phyloP scores from a whole-genome alignment of 1,140 invertebrate genomes.

The Ceratoteleas bidentatus region DNA sequence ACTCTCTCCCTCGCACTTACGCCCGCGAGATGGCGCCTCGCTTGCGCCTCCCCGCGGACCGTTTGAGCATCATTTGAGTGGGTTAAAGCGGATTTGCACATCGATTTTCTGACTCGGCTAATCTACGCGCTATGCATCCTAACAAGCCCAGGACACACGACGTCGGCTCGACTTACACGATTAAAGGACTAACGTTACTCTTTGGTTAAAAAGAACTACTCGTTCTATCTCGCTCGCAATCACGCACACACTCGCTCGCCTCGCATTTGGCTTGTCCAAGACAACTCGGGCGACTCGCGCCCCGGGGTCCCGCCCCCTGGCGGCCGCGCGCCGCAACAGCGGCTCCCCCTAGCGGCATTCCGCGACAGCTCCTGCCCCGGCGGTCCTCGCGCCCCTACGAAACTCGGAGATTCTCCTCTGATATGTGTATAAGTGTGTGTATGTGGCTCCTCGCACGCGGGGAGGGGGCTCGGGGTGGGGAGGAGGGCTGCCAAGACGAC shows the following conservation, averaged over 20 bases:
- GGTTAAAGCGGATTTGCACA: slow-evolving; percentile 59
- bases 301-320: slow-evolving; percentile 26
- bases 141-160: slow-evolving; percentile 65
- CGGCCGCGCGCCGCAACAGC: slow-evolving; percentile 19
- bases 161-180: slow-evolving; percentile 66
- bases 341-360: slow-evolving; percentile 11
- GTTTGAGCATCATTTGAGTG: slow-evolving; percentile 59
- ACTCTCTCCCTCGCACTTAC: no score
- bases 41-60: slow-evolving; percentile 18
- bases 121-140: slow-evolving; percentile 64
- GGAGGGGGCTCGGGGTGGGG: neutral
- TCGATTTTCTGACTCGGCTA: slow-evolving; percentile 57
- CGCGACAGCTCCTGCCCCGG: no score
- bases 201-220: slow-evolving; percentile 80
- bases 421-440: slow-evolving; percentile 45
- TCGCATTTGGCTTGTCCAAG: slow-evolving; percentile 38
- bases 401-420: slow-evolving; percentile 51
- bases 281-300: neutral
- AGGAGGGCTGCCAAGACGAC: slow-evolving; percentile 16
- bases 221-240: slow-evolving; percentile 25
- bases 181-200: slow-evolving; percentile 76
- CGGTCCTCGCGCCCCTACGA: neutral
- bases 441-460: slow-evolving; percentile 22
- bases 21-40: slow-evolving; percentile 19
- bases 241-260: slow-evolving; percentile 19